phyloP scores from a whole-genome alignment of 1,140 invertebrate species.

The Drosophila willistoni region DNA sequence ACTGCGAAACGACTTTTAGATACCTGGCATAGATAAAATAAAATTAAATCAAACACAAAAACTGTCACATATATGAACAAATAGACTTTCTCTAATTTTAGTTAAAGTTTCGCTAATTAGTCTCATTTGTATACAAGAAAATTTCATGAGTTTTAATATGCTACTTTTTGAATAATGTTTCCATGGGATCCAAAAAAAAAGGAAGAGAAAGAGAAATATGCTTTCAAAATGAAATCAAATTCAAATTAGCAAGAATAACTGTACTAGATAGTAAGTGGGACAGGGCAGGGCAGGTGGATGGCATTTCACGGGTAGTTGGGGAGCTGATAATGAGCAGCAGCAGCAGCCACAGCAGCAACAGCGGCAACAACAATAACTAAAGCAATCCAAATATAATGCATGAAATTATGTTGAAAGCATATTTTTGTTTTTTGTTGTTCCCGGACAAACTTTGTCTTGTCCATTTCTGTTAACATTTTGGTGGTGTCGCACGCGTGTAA shows the following conservation, averaged over 20 bases:
- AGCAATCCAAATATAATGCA: slow-evolving; percentile 48
- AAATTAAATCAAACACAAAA: too few species aligned
- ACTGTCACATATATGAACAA: too few species aligned
- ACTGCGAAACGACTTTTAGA: background rate
- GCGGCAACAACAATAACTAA: slow-evolving; percentile 33
- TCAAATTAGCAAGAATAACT: slow-evolving; percentile 49
- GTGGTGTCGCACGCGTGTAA: background rate
- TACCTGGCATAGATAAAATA: background rate
- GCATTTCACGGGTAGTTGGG: background rate
- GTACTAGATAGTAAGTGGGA: background rate
- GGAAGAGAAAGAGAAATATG: background rate
- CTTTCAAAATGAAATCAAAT: slow-evolving; percentile 61
- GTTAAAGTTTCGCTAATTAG: too few species aligned
- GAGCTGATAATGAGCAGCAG: slow-evolving; percentile 45
- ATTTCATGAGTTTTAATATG: background rate
- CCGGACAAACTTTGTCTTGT: background rate
- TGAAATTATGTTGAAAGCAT: slow-evolving; percentile 58
- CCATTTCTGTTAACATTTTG: slow-evolving; percentile 5
- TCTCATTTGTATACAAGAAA: too few species aligned
- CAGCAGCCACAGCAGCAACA: background rate
- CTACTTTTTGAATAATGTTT: background rate
- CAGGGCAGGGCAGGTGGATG: slow-evolving; percentile 5
- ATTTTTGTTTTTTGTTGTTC: slow-evolving; percentile 31
- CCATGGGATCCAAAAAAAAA: background rate
- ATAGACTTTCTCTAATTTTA: too few species aligned